Base-by-base conservation (phyloP, 37 sponge, comb jelly and placozoan genomes). In the Bolinopsis microptera region DNA sequence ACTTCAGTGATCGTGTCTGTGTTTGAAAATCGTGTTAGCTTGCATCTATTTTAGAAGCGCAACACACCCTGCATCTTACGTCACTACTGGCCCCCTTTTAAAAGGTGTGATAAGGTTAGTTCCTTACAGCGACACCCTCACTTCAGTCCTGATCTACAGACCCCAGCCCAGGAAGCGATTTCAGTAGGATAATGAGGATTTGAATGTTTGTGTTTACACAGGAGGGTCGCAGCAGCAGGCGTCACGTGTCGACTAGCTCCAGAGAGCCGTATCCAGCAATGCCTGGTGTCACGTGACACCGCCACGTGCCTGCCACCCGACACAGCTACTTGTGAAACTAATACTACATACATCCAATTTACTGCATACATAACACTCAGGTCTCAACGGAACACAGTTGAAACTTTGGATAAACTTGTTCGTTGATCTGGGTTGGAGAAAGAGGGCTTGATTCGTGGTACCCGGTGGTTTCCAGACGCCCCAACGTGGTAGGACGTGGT, bases 271-370 rank as follows among this genome's bases (percentile, higher is more conserved):
- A 34, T 86, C 61, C 61, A 41, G 90, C 90, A 39, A 86, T 34
- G 90, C 41, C 36, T 28, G n/a, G 1, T 25, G 0, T 9, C 90
- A 86, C 90, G 90, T 86, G 90, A 86, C 30, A 1, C 61, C 2
- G 61, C 26, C 90, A 86, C 90, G 90, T 86, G 90, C 22, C 48
- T n/a, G 5, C 16, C 61, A 86, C 90, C 27, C n/a, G 90, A 39
- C 90, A 38, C 38, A 8, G 40, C 27, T 86, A 86, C 90, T 41
- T 86, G 90, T 86, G 90, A 86, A 86, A 86, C 80, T 35, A 77
- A 77, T 77, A 77, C 80, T 35, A 77, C 37, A 77, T 77, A 35
- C 32, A 48, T 32, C 80, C 80, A 77, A 77, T 77, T 77, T 35
- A 35, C 80, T 32, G 80, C 37, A 35, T 35, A 77, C 32, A 32